Evolutionary conservation across 2,797 vertebrate species (phyloP).

Genomic region (Thunnus albacares): DNA sequence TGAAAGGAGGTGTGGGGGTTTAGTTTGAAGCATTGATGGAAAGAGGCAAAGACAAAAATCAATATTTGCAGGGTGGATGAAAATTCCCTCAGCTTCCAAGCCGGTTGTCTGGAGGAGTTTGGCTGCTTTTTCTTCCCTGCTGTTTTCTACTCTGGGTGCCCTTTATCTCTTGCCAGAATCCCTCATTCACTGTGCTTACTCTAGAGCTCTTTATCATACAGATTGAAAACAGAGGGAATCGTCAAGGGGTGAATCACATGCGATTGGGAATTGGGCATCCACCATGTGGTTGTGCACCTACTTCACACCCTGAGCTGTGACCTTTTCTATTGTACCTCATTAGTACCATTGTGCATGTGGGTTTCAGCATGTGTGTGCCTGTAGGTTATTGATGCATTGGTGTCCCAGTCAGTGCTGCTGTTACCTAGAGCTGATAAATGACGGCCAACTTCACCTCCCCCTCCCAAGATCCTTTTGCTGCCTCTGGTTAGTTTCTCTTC

Average conservation of each 20-base stretch:
- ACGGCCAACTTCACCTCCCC: conserved; percentile 35
- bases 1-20: conserved; percentile 33
- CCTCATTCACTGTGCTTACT: conserved; percentile 65
- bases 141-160: conserved; percentile 64
- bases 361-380: conserved; percentile 42
- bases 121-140: conserved; percentile 57
- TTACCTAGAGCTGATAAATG: conserved; percentile 76
- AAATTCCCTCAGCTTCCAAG: conserved; percentile 72
- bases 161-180: conserved; percentile 75
- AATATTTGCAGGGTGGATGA: conserved; percentile 80
- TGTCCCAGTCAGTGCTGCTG: conserved; percentile 62
- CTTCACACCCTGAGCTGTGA: conserved; percentile 53
- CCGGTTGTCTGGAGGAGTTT: conserved; percentile 72
- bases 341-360: conserved; percentile 58
- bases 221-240: conserved; percentile 70
- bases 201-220: conserved; percentile 71
- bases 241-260: conserved; percentile 49
- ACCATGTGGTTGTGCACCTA: conserved; percentile 37
- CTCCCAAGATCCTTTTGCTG: conserved; percentile 51
- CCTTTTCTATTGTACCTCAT: conserved; percentile 78
- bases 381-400: conserved; percentile 68
- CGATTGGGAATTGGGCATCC: conserved; percentile 44
- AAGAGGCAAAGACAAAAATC: conserved; percentile 78
- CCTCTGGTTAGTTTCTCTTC: conserved; percentile 57
- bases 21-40: conserved; percentile 76